Base-by-base conservation (phyloP, 1,140 invertebrate genomes). In the Drosophila obscura region DNA sequence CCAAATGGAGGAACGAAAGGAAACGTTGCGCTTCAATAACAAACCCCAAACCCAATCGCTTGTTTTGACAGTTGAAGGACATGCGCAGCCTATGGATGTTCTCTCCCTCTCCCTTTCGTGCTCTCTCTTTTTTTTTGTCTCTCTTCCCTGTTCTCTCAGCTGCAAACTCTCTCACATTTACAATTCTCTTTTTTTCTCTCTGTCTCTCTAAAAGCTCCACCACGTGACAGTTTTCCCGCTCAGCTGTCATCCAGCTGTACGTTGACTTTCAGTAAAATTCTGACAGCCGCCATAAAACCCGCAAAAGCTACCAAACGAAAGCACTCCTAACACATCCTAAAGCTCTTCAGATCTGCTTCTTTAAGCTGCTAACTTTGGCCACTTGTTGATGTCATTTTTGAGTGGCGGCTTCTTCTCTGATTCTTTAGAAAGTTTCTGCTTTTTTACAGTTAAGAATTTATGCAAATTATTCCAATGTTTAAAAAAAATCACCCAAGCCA, bases 61-160 rank as follows among this genome's bases (percentile, higher is more conserved):
- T 85, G 55, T 82, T 85, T 85, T 85, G 82, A 85, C 82, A 55
- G 51, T 63, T 61, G 35, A 26, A 57, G 75, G 78, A 76, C 66
- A 71, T 87, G 82, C 82, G 78, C 53, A 61, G 55, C 48, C 69
- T 59, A 28, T 0, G n/a, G 24, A n/a, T 26, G 22, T 31, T 31
- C 15, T 46, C 45, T 41, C 41, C 16, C 43, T 46, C 53, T 59
- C 26, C n/a, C n/a, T n/a, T n/a, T n/a, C n/a, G n/a, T n/a, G 11
- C 45, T 57, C 65, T 49, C 24, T 48, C 60, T 53, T 26, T 46
- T 19, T 49, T 11, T 15, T 41, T 41, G 19, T 9, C 28, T 50
- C 15, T 13, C 11, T 31, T 28, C 5, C 26, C 7, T 28, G 3
- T 11, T 39, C 35, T 46, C n/a, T 39, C n/a, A 11, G 31, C 35